Conservation (phyloP, 2,113 vertebrate species). For the Thalassarche chlororhynchos region DNA sequence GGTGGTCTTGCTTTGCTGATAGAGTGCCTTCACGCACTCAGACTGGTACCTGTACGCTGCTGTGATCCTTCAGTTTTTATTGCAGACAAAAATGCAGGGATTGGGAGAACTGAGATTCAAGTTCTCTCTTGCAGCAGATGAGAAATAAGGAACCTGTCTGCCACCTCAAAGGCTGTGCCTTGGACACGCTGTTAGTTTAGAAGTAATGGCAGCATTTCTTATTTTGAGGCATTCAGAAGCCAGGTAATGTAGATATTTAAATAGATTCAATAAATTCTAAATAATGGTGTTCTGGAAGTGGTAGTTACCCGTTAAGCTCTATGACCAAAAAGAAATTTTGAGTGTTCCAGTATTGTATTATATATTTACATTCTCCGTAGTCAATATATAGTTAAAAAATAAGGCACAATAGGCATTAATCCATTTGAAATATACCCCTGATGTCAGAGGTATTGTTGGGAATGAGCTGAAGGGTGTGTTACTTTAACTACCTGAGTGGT, state of each 20-base stretch:
- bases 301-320: background rate
- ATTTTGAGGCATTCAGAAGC: background rate
- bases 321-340: background rate
- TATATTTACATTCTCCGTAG: background rate
- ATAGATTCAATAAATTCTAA: background rate
- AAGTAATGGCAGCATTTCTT: background rate
- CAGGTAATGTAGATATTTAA: background rate
- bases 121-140: background rate
- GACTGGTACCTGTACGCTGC: rapidly evolving
- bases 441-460: background rate
- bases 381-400: background rate
- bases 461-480: background rate
- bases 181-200: rapidly evolving
- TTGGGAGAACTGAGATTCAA: rapidly evolving
- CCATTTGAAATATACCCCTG: background rate
- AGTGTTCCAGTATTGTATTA: background rate
- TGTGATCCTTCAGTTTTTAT: background rate
- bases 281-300: background rate
- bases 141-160: background rate
- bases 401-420: background rate
- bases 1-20: background rate
- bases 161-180: background rate
- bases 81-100: rapidly evolving
- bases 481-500: background rate
- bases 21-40: rapidly evolving